phyloP scores from a whole-genome alignment of 2,888 invertebrate genomes.

The Clivina fossor region DNA sequence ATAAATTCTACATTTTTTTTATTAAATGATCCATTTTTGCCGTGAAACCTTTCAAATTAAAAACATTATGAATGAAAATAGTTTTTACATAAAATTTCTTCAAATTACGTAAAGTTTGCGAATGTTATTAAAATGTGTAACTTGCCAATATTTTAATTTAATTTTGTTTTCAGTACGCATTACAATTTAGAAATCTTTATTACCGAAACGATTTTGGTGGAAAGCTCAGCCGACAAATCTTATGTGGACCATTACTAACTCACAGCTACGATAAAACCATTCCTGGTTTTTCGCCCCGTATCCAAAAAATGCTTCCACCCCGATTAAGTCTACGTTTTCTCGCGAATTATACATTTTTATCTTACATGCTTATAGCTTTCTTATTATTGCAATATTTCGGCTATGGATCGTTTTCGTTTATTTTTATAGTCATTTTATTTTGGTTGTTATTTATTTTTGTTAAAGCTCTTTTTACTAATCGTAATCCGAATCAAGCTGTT shows the following conservation, averaged over 20 bases:
- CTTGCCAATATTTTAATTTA: too few species aligned
- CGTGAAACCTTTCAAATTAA: neutral
- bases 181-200: slow-evolving; percentile 67
- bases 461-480: slow-evolving; percentile 50
- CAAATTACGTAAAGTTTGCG: too few species aligned
- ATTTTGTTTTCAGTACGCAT: slow-evolving; percentile 64
- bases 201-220: slow-evolving; percentile 65
- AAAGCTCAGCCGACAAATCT: slow-evolving; percentile 62
- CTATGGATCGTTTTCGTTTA: slow-evolving; percentile 56
- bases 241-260: slow-evolving; percentile 64
- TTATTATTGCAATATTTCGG: slow-evolving; percentile 58
- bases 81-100: too few species aligned
- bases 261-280: slow-evolving; percentile 63
- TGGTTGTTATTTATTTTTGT: slow-evolving; percentile 57
- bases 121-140: neutral
- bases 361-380: slow-evolving; percentile 58
- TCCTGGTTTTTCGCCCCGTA: slow-evolving; percentile 59
- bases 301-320: slow-evolving; percentile 63
- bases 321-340: slow-evolving; percentile 67
- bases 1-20: too few species aligned
- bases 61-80: neutral
- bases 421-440: slow-evolving; percentile 53
- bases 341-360: slow-evolving; percentile 64
- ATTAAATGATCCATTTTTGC: neutral
- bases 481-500: too few species aligned